Base-by-base conservation (phyloP, 2,113 vertebrate species). In the Brachypteracias leptosomus region DNA sequence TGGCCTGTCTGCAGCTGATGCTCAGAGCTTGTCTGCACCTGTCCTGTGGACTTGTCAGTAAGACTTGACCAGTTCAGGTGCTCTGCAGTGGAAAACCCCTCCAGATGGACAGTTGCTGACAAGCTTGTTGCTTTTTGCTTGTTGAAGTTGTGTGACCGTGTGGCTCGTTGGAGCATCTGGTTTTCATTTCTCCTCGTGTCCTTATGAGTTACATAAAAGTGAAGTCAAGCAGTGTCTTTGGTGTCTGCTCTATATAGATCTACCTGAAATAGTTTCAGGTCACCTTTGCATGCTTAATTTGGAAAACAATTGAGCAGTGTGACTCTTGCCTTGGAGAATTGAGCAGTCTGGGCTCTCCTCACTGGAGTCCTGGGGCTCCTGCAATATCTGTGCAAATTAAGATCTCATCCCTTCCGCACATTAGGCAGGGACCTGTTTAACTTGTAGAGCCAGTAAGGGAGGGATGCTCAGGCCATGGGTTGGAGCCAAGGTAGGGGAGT, bases 211-310 rank as follows among this genome's bases (percentile, higher is more conserved):
- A 83, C 62, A 78, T 94, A 85, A 94, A 92, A 87, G 74, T 20
- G 65, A 89, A 95, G 55, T 59, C 74, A 73, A 93, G 76, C 89
- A 72, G 29, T 76, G 94, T 79, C 81, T 95, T 94, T 33, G 54
- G 79, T 93, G 89, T 86, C 89, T 95, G 76, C 93, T 96, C 95
- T 90, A 91, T 94, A 94, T 95, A 96, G 91, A 84, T 55, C 93
- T 95, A 96, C 89, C 87, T 93, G 87, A 97, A 97, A 95, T 96
- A 95, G 94, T 96, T 95, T 89, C 68, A 78, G 93, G 95, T 97
- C 96, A 94, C 93, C 94, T 93, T 93, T 96, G 55, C 76, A 55
- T 93, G 77, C 88, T 90, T 96, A 95, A 95, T 92, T 95, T 94
- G 95, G 94, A 90, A 95, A 93, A 94, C 76, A 89, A 3, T 85